These are phyloP conservation scores for Cyanoramphus novaezelandiae DNA, from an alignment of 2,113 vertebrate species.

Conservation along the genomic window DNA sequence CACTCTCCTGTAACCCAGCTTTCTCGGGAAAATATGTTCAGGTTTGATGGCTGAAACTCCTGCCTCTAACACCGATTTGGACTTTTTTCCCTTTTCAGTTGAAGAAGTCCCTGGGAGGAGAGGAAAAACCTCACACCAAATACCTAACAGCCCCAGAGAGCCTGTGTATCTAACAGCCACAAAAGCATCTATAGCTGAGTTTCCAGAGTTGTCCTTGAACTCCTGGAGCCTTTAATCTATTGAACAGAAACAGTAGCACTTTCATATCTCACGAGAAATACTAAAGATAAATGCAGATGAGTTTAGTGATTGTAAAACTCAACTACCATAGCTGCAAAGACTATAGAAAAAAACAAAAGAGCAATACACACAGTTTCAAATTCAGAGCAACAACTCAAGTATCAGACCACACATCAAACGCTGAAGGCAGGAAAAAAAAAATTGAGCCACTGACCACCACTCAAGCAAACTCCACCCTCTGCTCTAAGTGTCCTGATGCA, in stretches of 20 bases:
- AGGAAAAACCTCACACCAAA: neutral
- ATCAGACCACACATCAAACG: neutral
- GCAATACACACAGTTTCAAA: neutral
- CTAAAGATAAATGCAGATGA: neutral
- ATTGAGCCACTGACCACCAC: neutral
- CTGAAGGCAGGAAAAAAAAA: neutral
- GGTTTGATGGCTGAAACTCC: neutral
- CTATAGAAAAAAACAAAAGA: neutral
- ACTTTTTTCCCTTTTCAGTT: neutral
- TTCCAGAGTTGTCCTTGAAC: neutral
- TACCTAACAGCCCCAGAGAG: neutral
- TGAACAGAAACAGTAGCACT: fast-evolving
- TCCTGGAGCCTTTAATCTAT: neutral
- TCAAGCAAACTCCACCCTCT: neutral
- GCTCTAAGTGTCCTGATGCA: neutral
- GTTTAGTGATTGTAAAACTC: neutral
- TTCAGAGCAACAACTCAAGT: neutral
- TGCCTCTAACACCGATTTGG: neutral
- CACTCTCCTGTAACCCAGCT: neutral
- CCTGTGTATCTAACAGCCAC: neutral
- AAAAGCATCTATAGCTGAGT: neutral
- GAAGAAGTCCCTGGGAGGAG: neutral
- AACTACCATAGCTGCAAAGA: neutral
- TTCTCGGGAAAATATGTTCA: neutral
- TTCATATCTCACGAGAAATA: neutral